Percentiles rank a stretch among this genome's conserved stretches.
phyloP scores from a whole-genome alignment of 1,140 invertebrate species.

The Drosophila pseudoananassae region DNA sequence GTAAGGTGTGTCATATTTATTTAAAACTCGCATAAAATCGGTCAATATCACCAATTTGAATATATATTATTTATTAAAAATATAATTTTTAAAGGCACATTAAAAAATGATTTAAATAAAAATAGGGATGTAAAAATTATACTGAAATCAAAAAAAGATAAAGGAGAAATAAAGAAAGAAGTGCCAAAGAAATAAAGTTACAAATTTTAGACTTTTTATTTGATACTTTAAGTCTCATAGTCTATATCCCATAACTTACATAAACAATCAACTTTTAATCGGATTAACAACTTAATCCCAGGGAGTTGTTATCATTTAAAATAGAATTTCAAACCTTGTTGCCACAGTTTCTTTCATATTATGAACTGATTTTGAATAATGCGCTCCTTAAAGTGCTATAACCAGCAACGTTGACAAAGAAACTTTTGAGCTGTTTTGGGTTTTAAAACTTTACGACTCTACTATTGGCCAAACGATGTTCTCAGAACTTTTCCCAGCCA shows the following conservation, averaged over 20 bases:
- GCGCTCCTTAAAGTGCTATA: conserved; percentile 43
- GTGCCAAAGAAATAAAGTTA: background rate
- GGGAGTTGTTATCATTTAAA: conserved; percentile 17
- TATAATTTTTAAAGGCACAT: background rate
- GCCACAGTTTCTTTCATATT: conserved; percentile 12
- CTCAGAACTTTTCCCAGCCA: conserved; percentile 26
- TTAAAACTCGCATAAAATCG: conserved; percentile 31
- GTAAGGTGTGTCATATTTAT: conserved; percentile 35
- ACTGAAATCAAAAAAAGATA: no score
- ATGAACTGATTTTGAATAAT: conserved; percentile 43
- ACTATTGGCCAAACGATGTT: conserved; percentile 54
- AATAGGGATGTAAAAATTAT: no score
- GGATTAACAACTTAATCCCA: conserved; percentile 21
- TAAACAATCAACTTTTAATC: conserved; percentile 33
- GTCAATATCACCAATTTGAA: conserved; percentile 3
- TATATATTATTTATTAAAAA: background rate
- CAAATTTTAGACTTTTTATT: background rate
- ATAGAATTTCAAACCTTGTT: conserved; percentile 19
- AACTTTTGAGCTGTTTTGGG: conserved; percentile 56
- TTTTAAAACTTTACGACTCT: conserved; percentile 58
- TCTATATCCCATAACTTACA: conserved; percentile 19
- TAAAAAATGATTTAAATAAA: background rate
- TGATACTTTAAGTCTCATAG: background rate
- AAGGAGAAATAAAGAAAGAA: no score
- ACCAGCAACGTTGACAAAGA: conserved; percentile 43